Conservation (phyloP, 2,888 invertebrate species). For the Drosophila fulvimacula region DNA sequence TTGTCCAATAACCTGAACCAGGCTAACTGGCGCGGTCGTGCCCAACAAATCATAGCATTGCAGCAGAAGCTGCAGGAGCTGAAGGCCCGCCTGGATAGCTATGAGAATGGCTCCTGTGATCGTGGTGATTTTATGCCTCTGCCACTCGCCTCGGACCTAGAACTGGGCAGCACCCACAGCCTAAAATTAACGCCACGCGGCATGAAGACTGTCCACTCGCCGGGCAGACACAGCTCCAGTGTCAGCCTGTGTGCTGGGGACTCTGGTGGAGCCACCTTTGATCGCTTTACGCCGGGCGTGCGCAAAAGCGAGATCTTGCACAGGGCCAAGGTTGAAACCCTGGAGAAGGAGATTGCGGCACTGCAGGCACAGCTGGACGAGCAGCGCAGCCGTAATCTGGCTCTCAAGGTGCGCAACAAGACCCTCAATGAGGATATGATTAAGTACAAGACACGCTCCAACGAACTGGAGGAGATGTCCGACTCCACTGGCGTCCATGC, state of each 20-base stretch:
- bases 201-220: constrained; percentile 17
- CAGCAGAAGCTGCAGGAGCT: constrained; percentile 89
- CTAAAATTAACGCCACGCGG: constrained; percentile 23
- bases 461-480: constrained; percentile 87
- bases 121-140: constrained; percentile 60
- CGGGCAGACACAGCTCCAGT: constrained; percentile 29
- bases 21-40: constrained; percentile 91
- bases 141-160: constrained; percentile 49
- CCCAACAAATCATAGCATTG: constrained; percentile 90
- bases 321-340: constrained; percentile 86
- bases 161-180: constrained; percentile 17
- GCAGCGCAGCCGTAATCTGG: constrained; percentile 88
- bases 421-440: constrained; percentile 89
- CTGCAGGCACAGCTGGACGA: constrained; percentile 87
- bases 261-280: constrained; percentile 47
- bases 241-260: constrained; percentile 45
- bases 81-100: constrained; percentile 86
- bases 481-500: constrained; percentile 88
- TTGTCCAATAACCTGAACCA: constrained; percentile 87
- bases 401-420: constrained; percentile 88
- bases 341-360: constrained; percentile 87
- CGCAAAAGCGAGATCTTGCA: constrained; percentile 86
- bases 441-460: constrained; percentile 87
- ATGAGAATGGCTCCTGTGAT: constrained; percentile 56
- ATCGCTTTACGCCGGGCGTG: constrained; percentile 83